Evolutionary conservation across 1,140 invertebrate genomes (phyloP), one percentile per base, ranked within the genome.

Genomic region (Cheumatopsyche charites): DNA sequence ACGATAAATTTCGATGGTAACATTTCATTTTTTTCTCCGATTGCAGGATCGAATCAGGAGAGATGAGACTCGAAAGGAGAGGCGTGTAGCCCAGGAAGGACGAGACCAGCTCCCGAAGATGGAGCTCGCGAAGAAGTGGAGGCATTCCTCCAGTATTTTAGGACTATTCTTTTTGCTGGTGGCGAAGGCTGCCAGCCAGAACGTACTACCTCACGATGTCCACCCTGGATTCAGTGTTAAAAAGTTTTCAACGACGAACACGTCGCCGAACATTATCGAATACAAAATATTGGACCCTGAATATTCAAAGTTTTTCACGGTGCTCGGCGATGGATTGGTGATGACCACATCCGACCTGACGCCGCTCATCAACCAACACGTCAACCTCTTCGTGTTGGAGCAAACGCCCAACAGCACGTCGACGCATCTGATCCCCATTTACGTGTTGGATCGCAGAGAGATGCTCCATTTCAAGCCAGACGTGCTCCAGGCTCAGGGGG

Each of bases 331-430:
- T 80, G 94, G 94, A 21, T 87, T 95, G 49, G 88, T 96, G 7
- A 96, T 96, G 93, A 95, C 93, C 15, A 95, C 93, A 1, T 88
- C 91, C 1, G 92, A 94, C 76, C 83, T 95, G 3, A 87, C 88
- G 21, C 90, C 92, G 3, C 80, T 96, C n/a, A 87, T 94, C 25
- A 90, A 94, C 78, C 86, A 88, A 49, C 91, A 92, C 0, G 88
- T 96, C 6, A 90, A 92, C 76, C 84, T 96, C 15, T 87, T 94
- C 7, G 89, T 96, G 0, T 82, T 94, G 12, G 93, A 95, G 78
- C 91, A 94, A 74, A 88, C 90, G 6, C 87, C 89, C 0, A 94
- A 94, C 78, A 86, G 87, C 47, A 94, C 91, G 29, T 87, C 90
- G 13, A 92, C 91, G 0, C 93, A 94, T 80, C 88, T 91, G 52